Evolutionary conservation across 1,140 invertebrate genomes (phyloP), one percentile per base, ranked within the genome.

Genomic region (Onthophagus taurus): DNA sequence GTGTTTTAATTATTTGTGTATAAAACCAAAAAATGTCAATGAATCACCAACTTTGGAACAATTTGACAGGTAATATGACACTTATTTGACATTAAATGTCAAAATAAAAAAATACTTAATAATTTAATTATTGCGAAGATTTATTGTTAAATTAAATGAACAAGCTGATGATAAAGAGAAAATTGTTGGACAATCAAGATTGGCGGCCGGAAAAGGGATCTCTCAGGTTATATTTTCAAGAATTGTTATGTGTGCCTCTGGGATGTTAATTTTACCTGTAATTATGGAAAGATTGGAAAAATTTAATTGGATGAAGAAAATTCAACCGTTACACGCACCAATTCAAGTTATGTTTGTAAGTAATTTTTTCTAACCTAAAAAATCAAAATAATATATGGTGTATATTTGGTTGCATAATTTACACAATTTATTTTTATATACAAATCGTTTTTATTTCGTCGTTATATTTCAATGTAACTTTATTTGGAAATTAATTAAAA

Each of bases 161-260:
- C 75, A 93, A 1, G 71, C 74, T n/a, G 87, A 92, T 55, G 78
- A 81, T 16, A 74, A 87, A 49, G 85, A 81, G 0, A 80, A 80
- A 50, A 72, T 82, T 37, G 67, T 92, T 2, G 84, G 85, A 0
- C 78, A 83, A 55, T 94, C 89, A 7, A 80, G 80, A 57, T 45
- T 80, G 4, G 88, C 89, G 1, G 85, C 89, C 2, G 71, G 72
- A 1, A 82, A 83, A 56, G 89, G 87, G 2, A 95, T 97, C 46
- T 71, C 78, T 20, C 82, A 93, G 67, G 91, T 95, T 1, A 73
- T 85, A 1, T 51, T 91, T 5, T 88, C 83, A 2, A 74, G 94
- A 52, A 89, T 97, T 48, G 65, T 77, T 6, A 97, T 98, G 93
- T 91, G 85, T 24, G 82, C 86, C 4, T 89, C 89, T 1, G 87